Evolutionary conservation across 23 tunicate genomes (phyloP).

Genomic region (Halocynthia roretzi): DNA sequence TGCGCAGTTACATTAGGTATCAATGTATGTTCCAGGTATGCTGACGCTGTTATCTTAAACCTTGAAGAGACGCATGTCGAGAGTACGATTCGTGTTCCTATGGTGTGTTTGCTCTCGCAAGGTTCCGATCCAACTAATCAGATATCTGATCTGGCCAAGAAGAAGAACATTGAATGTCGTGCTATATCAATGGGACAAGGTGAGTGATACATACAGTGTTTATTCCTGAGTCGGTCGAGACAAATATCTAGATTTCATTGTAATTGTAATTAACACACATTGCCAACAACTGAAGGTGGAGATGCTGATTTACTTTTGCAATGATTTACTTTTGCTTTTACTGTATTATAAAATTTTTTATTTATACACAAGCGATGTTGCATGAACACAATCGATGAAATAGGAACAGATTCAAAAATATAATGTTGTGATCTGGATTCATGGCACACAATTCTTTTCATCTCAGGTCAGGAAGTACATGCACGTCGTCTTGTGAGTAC

Average conservation of each 20-base stretch:
- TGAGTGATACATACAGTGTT: slow-evolving; percentile 1
- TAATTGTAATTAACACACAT: no score
- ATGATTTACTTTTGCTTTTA: no score
- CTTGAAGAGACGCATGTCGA: slow-evolving; percentile 82
- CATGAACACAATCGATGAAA: no score
- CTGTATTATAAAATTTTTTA: no score
- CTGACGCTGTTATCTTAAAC: slow-evolving; percentile 93
- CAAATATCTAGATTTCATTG: no score
- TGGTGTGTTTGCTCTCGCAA: slow-evolving; percentile 92
- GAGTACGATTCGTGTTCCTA: slow-evolving; percentile 86
- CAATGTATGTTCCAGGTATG: slow-evolving; percentile 54
- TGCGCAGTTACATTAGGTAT: no score
- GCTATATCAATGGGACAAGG: slow-evolving; percentile 99
- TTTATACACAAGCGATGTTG: no score
- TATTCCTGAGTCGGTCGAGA: not conserved
- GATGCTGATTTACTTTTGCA: no score
- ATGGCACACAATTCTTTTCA: not conserved
- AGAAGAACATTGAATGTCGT: slow-evolving; percentile 77
- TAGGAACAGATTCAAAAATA: no score
- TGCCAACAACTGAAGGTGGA: no score
- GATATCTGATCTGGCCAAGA: slow-evolving; percentile 75
- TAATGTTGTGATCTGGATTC: not conserved
- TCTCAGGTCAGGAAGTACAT: slow-evolving; percentile 93
- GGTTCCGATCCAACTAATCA: slow-evolving; percentile 99
- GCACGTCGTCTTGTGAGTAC: slow-evolving; percentile 85